Conservation (phyloP, 2,888 invertebrate species). For the Azorinus chamasolen region DNA sequence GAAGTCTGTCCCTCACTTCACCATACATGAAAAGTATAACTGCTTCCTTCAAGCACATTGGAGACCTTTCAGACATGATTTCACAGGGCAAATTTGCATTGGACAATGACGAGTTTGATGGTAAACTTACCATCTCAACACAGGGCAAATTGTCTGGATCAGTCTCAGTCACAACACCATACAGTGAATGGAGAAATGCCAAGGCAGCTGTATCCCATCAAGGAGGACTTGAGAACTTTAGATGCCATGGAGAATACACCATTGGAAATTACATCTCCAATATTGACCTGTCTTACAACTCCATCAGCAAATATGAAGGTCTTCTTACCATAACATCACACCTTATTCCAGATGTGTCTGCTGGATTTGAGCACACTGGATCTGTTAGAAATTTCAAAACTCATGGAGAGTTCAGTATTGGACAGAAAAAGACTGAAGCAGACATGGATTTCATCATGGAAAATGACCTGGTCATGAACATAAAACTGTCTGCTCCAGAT, state of each 20-base stretch:
- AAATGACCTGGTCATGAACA: constrained; percentile 5
- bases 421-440: constrained; percentile 53
- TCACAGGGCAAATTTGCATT: not conserved
- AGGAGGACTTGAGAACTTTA: constrained; percentile 31
- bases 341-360: constrained; percentile 28
- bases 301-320: constrained; percentile 26
- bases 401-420: constrained; percentile 39
- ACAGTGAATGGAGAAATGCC: no score
- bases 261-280: constrained; percentile 6
- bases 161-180: no score
- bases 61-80: no score
- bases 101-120: constrained; percentile 9
- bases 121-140: not conserved
- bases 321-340: constrained; percentile 28
- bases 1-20: constrained; percentile 62
- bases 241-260: constrained; percentile 32
- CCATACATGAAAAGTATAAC: constrained; percentile 1
- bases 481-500: constrained; percentile 24
- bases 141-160: not conserved
- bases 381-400: constrained; percentile 31
- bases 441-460: constrained; percentile 29
- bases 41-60: constrained; percentile 9
- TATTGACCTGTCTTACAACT: no score
- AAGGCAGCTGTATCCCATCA: constrained; percentile 1
- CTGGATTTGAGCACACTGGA: constrained; percentile 47